A percentile compares a stretch with the other conserved stretches of the same genome.
Evolutionary conservation across 2,113 vertebrate species (phyloP).

Genomic region (Grammomys surdaster): DNA sequence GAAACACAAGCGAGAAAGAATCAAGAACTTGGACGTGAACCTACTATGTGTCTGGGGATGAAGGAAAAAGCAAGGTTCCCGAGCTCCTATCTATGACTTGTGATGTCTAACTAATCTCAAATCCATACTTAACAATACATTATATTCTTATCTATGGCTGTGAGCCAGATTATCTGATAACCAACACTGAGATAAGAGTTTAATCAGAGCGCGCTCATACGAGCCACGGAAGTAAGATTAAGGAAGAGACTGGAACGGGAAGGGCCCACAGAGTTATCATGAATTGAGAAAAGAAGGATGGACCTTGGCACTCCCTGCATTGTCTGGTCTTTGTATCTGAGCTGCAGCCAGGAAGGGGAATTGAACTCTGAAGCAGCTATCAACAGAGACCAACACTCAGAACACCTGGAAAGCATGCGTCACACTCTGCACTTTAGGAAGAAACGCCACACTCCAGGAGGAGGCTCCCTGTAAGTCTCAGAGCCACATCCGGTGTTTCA

Average conservation of each 20-base stretch:
- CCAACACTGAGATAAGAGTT: constrained; percentile 20
- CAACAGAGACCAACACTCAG: neutral
- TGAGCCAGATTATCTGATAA: constrained; percentile 23
- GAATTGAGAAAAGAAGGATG: neutral
- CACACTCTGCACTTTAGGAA: neutral
- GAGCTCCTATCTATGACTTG: neutral
- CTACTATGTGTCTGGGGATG: neutral
- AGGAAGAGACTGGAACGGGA: neutral
- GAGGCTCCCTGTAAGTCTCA: neutral
- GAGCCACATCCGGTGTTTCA: neutral
- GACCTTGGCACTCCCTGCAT: neutral
- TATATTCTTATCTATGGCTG: constrained; percentile 31
- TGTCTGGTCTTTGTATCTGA: neutral
- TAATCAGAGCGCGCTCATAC: constrained; percentile 31
- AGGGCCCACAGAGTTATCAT: neutral
- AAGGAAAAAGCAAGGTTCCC: constrained; percentile 13
- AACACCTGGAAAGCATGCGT: neutral
- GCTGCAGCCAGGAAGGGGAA: neutral
- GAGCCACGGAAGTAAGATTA: constrained; percentile 34
- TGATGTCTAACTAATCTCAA: constrained; percentile 59
- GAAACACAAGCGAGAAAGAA: constrained; percentile 39
- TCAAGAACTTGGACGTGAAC: neutral
- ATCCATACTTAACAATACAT: constrained; percentile 35
- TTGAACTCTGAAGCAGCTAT: neutral
- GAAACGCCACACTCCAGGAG: neutral